These are phyloP conservation scores for Steinernema feltiae DNA, from an alignment of 1,140 invertebrate species.

Conservation along the genomic window DNA sequence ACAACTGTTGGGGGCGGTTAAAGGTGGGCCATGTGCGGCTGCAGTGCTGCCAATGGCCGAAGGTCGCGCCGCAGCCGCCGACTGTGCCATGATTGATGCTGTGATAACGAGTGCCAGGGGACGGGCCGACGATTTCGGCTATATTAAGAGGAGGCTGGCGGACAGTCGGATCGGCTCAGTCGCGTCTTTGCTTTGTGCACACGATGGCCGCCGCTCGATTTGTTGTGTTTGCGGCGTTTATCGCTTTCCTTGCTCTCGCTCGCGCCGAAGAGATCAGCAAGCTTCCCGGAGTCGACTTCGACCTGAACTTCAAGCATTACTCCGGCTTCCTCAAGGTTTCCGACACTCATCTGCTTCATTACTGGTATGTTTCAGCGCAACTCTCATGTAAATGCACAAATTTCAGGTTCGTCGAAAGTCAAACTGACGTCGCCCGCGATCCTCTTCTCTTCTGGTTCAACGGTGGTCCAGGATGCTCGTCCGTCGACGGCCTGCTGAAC, in stretches of 20 bases:
- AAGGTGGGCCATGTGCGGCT: not conserved
- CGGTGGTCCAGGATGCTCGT: slow-evolving; percentile 65
- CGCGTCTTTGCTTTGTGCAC: not conserved
- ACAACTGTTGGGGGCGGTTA: not conserved
- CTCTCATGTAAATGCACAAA: no score
- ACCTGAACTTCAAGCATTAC: slow-evolving; percentile 56
- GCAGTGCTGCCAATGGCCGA: not conserved
- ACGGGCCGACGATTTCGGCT: not conserved
- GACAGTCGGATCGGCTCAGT: not conserved
- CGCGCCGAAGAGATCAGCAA: slow-evolving; percentile 46
- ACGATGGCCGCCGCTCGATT: slow-evolving; percentile 9
- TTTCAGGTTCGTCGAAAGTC: slow-evolving; percentile 63
- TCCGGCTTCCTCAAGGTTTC: slow-evolving; percentile 52
- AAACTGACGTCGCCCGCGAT: slow-evolving; percentile 59
- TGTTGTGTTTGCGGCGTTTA: slow-evolving; percentile 10
- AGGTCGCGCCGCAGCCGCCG: not conserved
- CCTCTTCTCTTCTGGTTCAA: slow-evolving; percentile 65
- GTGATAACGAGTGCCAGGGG: slow-evolving; percentile 6
- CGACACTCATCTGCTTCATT: slow-evolving; percentile 53
- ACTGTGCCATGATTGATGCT: slow-evolving; percentile 9
- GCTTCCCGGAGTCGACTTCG: slow-evolving; percentile 50
- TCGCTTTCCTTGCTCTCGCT: slow-evolving; percentile 2
- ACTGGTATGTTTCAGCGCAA: slow-evolving; percentile 39
- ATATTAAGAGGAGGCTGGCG: not conserved
- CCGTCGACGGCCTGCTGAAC: slow-evolving; percentile 60